Evolutionary conservation across 2,888 invertebrate genomes (phyloP).

Genomic region (Mythimna lalbum): DNA sequence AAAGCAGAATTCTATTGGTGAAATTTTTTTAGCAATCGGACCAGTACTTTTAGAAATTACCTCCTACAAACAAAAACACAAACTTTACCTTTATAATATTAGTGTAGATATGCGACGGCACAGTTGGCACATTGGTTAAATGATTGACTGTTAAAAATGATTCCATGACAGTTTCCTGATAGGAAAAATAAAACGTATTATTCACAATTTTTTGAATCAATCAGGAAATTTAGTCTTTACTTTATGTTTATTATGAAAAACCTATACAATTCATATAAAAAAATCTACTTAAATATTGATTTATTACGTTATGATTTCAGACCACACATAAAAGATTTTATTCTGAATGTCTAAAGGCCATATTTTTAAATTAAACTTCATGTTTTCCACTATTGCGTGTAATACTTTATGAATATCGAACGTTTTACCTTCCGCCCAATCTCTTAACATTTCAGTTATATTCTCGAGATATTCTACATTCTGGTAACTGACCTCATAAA

Average conservation of each 20-base stretch:
- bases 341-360: constrained; percentile 72
- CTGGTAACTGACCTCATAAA: constrained; percentile 68
- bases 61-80: no score
- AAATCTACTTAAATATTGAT: constrained; percentile 31
- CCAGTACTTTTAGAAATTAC: no score
- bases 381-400: constrained; percentile 69
- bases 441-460: constrained; percentile 63
- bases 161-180: not conserved
- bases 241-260: constrained; percentile 30
- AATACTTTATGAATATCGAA: constrained; percentile 62
- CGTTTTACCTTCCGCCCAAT: constrained; percentile 55
- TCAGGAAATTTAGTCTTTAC: constrained; percentile 7
- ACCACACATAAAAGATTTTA: constrained; percentile 70
- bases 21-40: no score
- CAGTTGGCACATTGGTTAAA: no score
- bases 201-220: not conserved
- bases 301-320: constrained; percentile 64
- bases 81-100: no score
- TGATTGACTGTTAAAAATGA: no score
- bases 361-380: constrained; percentile 69
- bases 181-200: not conserved
- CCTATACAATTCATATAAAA: constrained; percentile 17
- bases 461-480: constrained; percentile 67
- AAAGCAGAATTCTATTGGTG: no score
- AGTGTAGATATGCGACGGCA: no score